Conservation (phyloP, 35 echinoderm and acorn worm genomes). For the Ptychodera flava region DNA sequence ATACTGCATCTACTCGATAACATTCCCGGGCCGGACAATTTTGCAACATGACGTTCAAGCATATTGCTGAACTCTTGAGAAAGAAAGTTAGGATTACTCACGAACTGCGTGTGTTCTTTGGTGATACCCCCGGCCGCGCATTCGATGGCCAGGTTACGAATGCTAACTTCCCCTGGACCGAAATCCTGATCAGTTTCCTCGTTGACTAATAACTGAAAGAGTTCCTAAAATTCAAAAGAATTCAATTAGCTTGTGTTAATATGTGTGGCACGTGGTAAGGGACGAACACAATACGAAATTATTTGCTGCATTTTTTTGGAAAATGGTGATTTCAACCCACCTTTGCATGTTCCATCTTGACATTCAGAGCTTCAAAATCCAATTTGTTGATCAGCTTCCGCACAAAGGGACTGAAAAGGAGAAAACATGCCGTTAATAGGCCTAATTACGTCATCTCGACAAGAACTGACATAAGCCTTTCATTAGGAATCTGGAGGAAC, state of each 20-base stretch:
- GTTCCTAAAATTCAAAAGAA: constrained; percentile 35
- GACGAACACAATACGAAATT: no score
- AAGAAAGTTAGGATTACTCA: constrained; percentile 21
- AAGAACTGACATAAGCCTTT: no score
- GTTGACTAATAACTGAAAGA: constrained; percentile 77
- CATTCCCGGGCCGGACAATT: no score
- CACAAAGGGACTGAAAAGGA: constrained; percentile 61
- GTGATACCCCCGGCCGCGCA: constrained; percentile 79
- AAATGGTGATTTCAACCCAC: constrained; percentile 20
- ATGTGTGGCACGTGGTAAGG: no score
- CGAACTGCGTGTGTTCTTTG: constrained; percentile 58
- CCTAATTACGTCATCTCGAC: no score
- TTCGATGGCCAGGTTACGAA: constrained; percentile 53
- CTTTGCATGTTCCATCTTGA: constrained; percentile 93
- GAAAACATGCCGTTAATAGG: neutral
- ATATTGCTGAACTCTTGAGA: no score
- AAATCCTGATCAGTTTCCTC: constrained; percentile 38
- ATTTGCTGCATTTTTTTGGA: neutral
- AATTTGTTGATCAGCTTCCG: constrained; percentile 90
- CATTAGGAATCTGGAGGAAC: no score
- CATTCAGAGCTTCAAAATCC: constrained; percentile 90
- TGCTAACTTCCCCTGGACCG: constrained; percentile 62
- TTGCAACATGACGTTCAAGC: no score
- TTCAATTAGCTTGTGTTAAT: no score
- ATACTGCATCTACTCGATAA: no score